These are phyloP conservation scores for Anorthoa munda DNA, from an alignment of 2,888 invertebrate species.

Conservation along the genomic window DNA sequence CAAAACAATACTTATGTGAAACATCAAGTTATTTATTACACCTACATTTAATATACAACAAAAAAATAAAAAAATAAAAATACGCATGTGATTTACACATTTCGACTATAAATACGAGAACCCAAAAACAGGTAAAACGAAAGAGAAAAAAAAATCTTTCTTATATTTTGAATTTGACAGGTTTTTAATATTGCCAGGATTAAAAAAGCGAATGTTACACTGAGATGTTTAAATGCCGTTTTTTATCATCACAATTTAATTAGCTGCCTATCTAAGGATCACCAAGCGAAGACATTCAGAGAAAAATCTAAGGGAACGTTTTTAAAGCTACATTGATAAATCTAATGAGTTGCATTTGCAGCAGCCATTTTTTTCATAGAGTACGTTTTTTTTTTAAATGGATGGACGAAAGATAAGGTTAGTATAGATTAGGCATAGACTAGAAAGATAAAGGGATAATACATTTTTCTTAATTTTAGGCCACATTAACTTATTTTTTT, in stretches of 20 bases:
- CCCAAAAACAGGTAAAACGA: not conserved
- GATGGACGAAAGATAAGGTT: slow-evolving; percentile 53
- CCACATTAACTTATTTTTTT: slow-evolving; percentile 7
- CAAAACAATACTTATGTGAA: slow-evolving; percentile 45
- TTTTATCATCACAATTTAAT: slow-evolving; percentile 44
- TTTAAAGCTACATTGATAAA: slow-evolving; percentile 53
- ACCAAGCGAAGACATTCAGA: slow-evolving; percentile 58
- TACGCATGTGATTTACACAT: not conserved
- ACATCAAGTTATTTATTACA: slow-evolving; percentile 42
- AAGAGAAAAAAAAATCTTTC: not conserved
- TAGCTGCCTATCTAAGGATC: slow-evolving; percentile 47
- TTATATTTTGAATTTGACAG: not conserved
- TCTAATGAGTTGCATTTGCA: slow-evolving; percentile 27
- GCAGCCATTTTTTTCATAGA: slow-evolving; percentile 8
- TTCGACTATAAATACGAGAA: not conserved
- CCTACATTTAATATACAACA: slow-evolving; percentile 1
- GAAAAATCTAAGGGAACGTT: slow-evolving; percentile 49
- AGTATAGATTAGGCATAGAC: slow-evolving; percentile 8
- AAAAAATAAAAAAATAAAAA: slow-evolving; percentile 22
- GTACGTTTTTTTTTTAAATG: slow-evolving; percentile 11
- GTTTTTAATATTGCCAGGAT: not conserved
- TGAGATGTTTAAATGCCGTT: slow-evolving; percentile 4
- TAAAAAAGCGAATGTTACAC: slow-evolving; percentile 22
- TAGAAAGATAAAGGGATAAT: slow-evolving; percentile 15
- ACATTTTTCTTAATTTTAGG: slow-evolving; percentile 22